These are phyloP conservation scores for Masnerella sp. DNA, from an alignment of 2,888 invertebrate species.

Conservation along the genomic window DNA sequence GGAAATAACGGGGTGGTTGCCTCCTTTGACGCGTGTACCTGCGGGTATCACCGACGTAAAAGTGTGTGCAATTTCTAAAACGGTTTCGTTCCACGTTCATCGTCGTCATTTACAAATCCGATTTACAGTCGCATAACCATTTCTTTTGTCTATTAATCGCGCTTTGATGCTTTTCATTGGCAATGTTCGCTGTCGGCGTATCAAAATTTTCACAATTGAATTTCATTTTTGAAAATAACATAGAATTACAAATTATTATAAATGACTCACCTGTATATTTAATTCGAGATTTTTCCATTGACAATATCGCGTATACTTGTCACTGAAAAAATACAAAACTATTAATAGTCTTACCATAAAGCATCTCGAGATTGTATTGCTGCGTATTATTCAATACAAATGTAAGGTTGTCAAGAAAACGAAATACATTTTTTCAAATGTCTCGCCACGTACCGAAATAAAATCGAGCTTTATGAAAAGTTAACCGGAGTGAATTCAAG, in stretches of 20 bases:
- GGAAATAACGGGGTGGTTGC: too few relatives aligned
- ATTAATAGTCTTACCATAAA: slow-evolving; percentile 29
- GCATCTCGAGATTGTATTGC: slow-evolving; percentile 22
- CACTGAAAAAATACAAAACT: slow-evolving; percentile 82
- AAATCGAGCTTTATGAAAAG: slow-evolving; percentile 36
- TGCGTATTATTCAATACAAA: slow-evolving; percentile 28
- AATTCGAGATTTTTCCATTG: slow-evolving; percentile 99
- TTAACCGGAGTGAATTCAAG: slow-evolving; percentile 10
- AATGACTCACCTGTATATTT: slow-evolving; percentile 91
- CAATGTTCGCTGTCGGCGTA: not conserved
- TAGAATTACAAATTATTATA: not conserved
- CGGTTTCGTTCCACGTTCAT: too few relatives aligned
- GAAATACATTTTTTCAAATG: slow-evolving; percentile 16
- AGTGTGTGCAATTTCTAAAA: too few relatives aligned
- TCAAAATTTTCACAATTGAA: not conserved
- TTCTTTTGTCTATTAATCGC: too few relatives aligned
- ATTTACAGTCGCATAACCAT: too few relatives aligned
- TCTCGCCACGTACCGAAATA: not conserved
- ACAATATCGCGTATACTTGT: slow-evolving; percentile 99
- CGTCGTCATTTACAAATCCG: too few relatives aligned
- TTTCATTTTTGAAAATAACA: not conserved
- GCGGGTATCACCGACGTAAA: too few relatives aligned
- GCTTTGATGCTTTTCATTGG: too few relatives aligned
- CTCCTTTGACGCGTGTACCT: too few relatives aligned
- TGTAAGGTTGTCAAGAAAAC: slow-evolving; percentile 16